Conservation (phyloP, 1,140 invertebrate species). For the Reticulitermes speratus region DNA sequence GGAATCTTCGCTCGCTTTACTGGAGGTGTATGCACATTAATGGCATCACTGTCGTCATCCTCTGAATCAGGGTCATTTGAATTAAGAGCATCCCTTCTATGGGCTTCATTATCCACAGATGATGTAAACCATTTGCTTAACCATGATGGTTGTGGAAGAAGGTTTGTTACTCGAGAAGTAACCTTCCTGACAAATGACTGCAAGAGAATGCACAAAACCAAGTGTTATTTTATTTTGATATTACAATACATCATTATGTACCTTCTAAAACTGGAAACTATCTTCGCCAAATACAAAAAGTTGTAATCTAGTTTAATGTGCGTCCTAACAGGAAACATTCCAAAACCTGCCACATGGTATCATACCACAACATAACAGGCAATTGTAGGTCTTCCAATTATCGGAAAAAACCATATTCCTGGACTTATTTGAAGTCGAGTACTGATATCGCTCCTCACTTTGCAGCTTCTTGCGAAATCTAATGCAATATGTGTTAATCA, state of each 20-base stretch:
- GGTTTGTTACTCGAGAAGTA: constrained; percentile 42
- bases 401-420: background rate
- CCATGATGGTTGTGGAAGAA: constrained; percentile 37
- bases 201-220: constrained; percentile 35
- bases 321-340: no score
- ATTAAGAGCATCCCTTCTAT: background rate
- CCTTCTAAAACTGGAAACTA: no score
- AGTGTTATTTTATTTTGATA: background rate
- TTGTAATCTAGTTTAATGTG: no score
- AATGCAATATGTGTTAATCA: background rate
- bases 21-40: background rate
- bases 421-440: background rate
- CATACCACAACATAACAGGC: background rate
- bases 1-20: constrained; percentile 21
- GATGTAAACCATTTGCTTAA: constrained; percentile 35
- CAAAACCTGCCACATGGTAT: background rate
- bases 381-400: background rate
- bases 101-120: background rate
- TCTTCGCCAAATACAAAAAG: no score
- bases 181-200: constrained; percentile 54
- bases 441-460: background rate
- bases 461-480: background rate
- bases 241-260: background rate
- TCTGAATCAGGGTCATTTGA: background rate
- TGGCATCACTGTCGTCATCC: background rate